Conservation (phyloP, 2,113 vertebrate species). For the Nyctereutes procyonoides region DNA sequence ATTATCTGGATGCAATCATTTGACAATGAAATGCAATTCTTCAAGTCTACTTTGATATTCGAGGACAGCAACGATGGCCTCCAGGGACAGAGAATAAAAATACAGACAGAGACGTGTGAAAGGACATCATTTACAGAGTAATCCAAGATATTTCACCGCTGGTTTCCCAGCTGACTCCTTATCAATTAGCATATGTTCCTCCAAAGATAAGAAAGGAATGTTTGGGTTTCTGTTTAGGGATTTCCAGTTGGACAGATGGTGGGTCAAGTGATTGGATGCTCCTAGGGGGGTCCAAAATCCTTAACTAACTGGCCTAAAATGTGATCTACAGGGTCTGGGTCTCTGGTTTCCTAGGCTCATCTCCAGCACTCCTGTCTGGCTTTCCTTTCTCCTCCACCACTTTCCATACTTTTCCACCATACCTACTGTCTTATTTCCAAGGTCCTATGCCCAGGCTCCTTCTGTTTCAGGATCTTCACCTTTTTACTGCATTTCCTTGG, state of each 20-base stretch:
- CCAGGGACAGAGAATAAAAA: constrained; percentile 20
- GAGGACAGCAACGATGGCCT: neutral
- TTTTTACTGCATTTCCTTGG: neutral
- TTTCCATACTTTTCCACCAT: neutral
- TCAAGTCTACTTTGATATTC: neutral
- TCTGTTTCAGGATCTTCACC: neutral
- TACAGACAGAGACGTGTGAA: neutral
- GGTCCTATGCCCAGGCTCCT: rapidly evolving
- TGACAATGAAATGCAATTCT: constrained; percentile 51
- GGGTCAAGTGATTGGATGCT: neutral
- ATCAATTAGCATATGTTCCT: neutral
- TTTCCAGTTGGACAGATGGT: neutral
- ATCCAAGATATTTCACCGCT: neutral
- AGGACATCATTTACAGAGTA: neutral
- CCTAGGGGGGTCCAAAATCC: neutral
- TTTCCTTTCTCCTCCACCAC: neutral
- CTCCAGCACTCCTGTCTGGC: neutral
- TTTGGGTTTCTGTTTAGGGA: neutral
- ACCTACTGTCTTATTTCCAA: neutral
- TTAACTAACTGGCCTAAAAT: neutral
- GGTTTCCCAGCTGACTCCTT: neutral
- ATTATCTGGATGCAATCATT: constrained; percentile 49
- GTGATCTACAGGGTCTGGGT: neutral
- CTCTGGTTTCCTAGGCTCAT: neutral
- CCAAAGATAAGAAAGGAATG: neutral